Percentiles rank a stretch among this genome's conserved stretches.
Evolutionary conservation across 1,140 invertebrate species (phyloP).

Genomic region (Bemisia tabaci): DNA sequence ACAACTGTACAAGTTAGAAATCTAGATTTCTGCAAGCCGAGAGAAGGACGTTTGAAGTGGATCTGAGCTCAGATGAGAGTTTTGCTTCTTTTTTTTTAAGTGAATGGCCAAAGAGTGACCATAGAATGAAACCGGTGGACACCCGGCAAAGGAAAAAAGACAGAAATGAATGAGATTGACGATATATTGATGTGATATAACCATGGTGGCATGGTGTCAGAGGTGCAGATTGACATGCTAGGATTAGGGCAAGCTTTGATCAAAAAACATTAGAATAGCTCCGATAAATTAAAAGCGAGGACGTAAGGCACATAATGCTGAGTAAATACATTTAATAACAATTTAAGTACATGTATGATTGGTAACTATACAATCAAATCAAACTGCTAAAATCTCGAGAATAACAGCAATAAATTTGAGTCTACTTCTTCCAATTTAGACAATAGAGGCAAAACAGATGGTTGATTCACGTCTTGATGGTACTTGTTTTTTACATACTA

Average conservation of each 20-base stretch:
- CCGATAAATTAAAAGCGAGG: constrained; percentile 15
- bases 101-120: no score
- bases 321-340: constrained; percentile 18
- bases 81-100: no score
- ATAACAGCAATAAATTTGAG: neutral
- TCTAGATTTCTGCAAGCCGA: no score
- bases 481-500: neutral
- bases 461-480: neutral
- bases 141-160: no score
- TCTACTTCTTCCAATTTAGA: neutral
- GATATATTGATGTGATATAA: neutral
- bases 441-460: neutral
- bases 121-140: no score
- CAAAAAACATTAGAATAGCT: neutral
- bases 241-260: neutral
- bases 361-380: constrained; percentile 1
- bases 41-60: no score
- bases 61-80: no score
- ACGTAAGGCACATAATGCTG: constrained; percentile 25
- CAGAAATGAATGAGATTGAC: no score
- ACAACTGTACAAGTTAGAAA: no score
- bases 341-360: neutral
- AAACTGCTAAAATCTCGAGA: neutral
- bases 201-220: neutral
- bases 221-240: neutral